Evolutionary conservation across 2,888 invertebrate genomes (phyloP).

Genomic region (Hedya salicella): DNA sequence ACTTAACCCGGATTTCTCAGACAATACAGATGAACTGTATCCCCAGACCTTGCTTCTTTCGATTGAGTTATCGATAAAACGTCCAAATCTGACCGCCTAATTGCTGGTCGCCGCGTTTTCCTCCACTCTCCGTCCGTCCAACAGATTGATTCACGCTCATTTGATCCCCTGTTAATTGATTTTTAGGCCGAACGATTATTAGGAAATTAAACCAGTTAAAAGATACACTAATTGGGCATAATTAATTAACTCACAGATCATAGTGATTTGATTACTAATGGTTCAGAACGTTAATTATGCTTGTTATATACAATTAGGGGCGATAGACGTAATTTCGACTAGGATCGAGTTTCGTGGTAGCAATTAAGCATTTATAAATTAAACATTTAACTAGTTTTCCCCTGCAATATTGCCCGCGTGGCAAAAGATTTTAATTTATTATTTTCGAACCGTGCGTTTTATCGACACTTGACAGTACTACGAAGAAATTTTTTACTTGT

Average conservation of each 20-base stretch:
- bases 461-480: too few relatives aligned
- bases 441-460: too few relatives aligned
- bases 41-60: neutral
- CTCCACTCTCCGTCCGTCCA: constrained; percentile 27
- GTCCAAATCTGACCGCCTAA: constrained; percentile 25
- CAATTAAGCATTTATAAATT: too few relatives aligned
- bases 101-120: constrained; percentile 28
- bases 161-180: constrained; percentile 33
- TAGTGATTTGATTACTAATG: constrained; percentile 11
- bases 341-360: too few relatives aligned
- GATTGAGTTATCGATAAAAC: constrained; percentile 6
- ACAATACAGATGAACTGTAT: neutral
- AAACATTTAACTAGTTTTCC: too few relatives aligned
- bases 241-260: constrained; percentile 6
- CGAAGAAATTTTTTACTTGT: too few relatives aligned
- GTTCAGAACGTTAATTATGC: neutral
- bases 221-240: constrained; percentile 18
- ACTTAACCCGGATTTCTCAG: too few relatives aligned
- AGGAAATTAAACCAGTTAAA: constrained; percentile 23
- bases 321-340: too few relatives aligned
- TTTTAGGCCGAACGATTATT: constrained; percentile 30
- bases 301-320: too few relatives aligned
- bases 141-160: constrained; percentile 35
- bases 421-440: too few relatives aligned
- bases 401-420: too few relatives aligned